These are phyloP conservation scores for Vulpes lagopus DNA, from an alignment of 2,113 vertebrate genomes.

Conservation along the genomic window DNA sequence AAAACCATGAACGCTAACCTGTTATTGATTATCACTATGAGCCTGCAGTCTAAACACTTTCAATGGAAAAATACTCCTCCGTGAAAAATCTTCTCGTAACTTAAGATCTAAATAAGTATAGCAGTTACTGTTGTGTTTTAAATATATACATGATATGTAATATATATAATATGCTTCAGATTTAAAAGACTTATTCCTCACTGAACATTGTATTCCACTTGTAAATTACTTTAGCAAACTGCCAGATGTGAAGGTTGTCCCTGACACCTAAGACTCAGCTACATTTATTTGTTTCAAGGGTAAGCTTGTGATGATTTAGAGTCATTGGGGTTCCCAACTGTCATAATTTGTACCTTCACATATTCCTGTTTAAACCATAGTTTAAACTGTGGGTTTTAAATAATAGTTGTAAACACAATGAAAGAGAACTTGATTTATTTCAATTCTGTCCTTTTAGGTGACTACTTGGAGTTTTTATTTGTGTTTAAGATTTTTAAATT, in stretches of 20 bases:
- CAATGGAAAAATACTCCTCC: background rate
- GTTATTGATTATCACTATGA: background rate
- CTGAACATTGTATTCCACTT: background rate
- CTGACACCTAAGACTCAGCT: background rate
- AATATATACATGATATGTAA: background rate
- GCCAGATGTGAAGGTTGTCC: background rate
- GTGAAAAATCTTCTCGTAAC: background rate
- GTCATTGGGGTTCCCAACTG: background rate
- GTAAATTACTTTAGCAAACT: background rate
- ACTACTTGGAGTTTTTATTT: background rate
- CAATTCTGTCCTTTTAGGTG: constrained; percentile 26
- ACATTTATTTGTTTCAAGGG: background rate
- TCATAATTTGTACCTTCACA: background rate
- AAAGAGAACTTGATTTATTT: constrained; percentile 22
- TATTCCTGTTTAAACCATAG: background rate
- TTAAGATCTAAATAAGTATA: constrained; percentile 21
- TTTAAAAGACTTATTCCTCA: background rate
- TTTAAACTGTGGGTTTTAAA: constrained; percentile 11
- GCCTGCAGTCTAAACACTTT: background rate
- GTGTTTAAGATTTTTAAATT: background rate
- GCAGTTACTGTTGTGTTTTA: background rate
- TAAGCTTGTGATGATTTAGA: background rate
- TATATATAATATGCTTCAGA: background rate
- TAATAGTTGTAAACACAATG: background rate
- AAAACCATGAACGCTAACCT: background rate